These are phyloP conservation scores for Ictalurus punctatus DNA, from an alignment of 2,113 vertebrate species.

Conservation along the genomic window DNA sequence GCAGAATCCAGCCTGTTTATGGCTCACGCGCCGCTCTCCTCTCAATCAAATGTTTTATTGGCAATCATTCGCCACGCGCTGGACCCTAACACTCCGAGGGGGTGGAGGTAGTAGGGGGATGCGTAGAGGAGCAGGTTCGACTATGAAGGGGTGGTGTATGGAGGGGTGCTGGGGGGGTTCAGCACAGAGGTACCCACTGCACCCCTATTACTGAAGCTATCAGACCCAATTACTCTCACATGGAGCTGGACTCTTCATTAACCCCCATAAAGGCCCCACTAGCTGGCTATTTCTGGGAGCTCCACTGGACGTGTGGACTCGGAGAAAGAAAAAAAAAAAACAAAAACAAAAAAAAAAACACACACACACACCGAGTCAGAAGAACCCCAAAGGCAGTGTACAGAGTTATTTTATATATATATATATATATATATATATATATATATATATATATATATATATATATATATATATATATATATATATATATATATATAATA, in stretches of 20 bases:
- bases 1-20: constrained; percentile 76
- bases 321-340: neutral
- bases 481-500: no score
- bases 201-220: constrained; percentile 41
- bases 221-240: constrained; percentile 68
- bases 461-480: no score
- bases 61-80: constrained; percentile 70
- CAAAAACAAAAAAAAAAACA: neutral
- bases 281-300: constrained; percentile 34
- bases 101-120: constrained; percentile 32
- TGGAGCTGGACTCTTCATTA: constrained; percentile 59
- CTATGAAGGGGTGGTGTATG: neutral
- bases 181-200: constrained; percentile 38
- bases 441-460: no score
- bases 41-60: constrained; percentile 82
- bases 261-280: constrained; percentile 48
- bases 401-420: neutral
- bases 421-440: no score
- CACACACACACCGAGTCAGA: neutral
- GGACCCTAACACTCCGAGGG: constrained; percentile 70
- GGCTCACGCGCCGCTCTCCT: constrained; percentile 70
- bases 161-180: neutral
- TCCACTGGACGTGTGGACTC: neutral
- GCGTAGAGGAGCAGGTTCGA: neutral
- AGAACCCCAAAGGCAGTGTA: neutral